Evolutionary conservation across 2,113 vertebrate species (phyloP).

Genomic region (Ploceus nigricollis): DNA sequence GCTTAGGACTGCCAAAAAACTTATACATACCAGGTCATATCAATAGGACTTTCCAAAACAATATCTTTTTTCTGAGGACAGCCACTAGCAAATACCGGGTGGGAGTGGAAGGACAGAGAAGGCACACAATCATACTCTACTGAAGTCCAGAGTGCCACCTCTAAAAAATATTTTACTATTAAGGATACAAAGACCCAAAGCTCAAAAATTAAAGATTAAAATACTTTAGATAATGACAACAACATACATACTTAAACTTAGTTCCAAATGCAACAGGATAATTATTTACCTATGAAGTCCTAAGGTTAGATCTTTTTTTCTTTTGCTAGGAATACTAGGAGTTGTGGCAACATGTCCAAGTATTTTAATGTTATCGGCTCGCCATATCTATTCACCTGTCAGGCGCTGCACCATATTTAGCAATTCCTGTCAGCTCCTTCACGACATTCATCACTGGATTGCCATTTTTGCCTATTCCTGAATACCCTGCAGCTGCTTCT

Average conservation of each 20-base stretch:
- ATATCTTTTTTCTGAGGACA: neutral
- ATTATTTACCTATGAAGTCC: neutral
- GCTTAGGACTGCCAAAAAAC: neutral
- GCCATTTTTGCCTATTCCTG: neutral
- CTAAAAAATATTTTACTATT: neutral
- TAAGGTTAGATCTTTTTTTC: neutral
- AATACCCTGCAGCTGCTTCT: constrained; percentile 31
- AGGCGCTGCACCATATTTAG: neutral
- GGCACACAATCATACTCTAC: neutral
- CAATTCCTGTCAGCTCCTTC: neutral
- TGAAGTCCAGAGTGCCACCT: neutral
- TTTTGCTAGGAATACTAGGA: neutral
- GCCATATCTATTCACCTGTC: neutral
- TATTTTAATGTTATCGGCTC: neutral
- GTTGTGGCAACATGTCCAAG: neutral
- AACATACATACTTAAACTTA: neutral
- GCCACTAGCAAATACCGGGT: neutral
- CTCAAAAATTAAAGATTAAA: neutral
- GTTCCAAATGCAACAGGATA: neutral
- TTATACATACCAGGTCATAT: rapidly evolving
- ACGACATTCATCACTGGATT: neutral
- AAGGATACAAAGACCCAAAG: neutral
- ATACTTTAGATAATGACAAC: neutral
- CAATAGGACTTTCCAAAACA: neutral
- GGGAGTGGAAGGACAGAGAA: neutral